A percentile compares a stretch with the other conserved stretches of the same genome.
Evolutionary conservation across 2,888 invertebrate genomes (phyloP).

Genomic region (Thymelicus acteon): DNA sequence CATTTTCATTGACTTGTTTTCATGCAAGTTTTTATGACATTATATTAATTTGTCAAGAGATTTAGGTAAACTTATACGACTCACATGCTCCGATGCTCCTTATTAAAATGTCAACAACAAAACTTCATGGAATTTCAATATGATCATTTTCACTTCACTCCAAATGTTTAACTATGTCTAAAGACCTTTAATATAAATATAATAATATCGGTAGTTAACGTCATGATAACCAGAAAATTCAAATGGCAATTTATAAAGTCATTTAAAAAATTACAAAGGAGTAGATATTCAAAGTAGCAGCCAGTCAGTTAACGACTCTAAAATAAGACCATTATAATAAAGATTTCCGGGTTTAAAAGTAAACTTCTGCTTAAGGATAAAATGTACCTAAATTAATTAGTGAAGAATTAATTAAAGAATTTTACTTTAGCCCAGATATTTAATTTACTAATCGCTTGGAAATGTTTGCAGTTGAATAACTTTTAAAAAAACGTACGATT

Average conservation of each 20-base stretch:
- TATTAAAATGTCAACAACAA: constrained; percentile 28
- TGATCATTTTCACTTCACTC: not conserved
- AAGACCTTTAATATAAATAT: not conserved
- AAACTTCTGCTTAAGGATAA: not conserved
- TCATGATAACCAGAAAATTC: not conserved
- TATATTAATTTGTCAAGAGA: constrained; percentile 2
- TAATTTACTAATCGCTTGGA: constrained; percentile 21
- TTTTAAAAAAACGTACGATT: constrained; percentile 21
- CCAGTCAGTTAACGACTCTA: too few relatives aligned
- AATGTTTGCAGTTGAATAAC: constrained; percentile 21
- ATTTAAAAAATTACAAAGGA: too few relatives aligned
- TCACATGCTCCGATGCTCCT: constrained; percentile 14
- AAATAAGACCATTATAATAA: too few relatives aligned
- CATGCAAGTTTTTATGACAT: not conserved
- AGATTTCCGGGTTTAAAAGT: not conserved
- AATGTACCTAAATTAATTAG: constrained; percentile 1
- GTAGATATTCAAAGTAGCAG: too few relatives aligned
- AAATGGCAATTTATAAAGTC: not conserved
- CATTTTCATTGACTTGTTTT: not conserved
- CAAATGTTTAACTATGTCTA: not conserved
- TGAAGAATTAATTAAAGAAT: not conserved
- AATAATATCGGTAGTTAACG: not conserved
- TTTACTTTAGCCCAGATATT: constrained; percentile 6
- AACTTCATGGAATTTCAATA: constrained; percentile 3
- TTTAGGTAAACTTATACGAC: constrained; percentile 19